Percentiles rank a stretch among this genome's conserved stretches.
These are phyloP conservation scores for Lacanobia wlatinum DNA, from an alignment of 2,888 invertebrate genomes.

Conservation along the genomic window DNA sequence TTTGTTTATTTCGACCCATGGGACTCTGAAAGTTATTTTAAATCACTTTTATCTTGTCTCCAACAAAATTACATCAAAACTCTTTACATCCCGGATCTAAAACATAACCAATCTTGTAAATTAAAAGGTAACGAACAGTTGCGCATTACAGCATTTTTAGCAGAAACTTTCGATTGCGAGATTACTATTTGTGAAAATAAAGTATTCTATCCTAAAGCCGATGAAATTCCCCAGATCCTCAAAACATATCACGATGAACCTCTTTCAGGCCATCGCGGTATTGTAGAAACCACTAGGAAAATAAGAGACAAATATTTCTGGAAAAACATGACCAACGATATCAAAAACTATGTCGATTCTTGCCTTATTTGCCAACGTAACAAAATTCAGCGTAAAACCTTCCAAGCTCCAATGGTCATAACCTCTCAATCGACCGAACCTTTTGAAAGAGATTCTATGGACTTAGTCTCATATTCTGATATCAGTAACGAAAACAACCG, in stretches of 20 bases:
- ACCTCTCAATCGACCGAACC: conserved; percentile 70
- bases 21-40: conserved; percentile 70
- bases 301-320: conserved; percentile 68
- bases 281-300: conserved; percentile 68
- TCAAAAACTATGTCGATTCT: conserved; percentile 65
- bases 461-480: conserved; percentile 72
- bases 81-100: conserved; percentile 64
- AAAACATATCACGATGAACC: conserved; percentile 68
- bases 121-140: conserved; percentile 57
- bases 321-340: conserved; percentile 70
- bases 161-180: conserved; percentile 63
- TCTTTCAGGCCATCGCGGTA: conserved; percentile 69
- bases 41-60: conserved; percentile 63
- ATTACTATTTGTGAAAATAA: conserved; percentile 67
- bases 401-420: conserved; percentile 71
- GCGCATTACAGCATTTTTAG: conserved; percentile 64
- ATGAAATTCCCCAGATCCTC: conserved; percentile 67
- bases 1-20: conserved; percentile 62
- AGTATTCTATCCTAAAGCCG: conserved; percentile 54
- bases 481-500: conserved; percentile 53
- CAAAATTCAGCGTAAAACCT: too few relatives aligned
- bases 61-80: conserved; percentile 56
- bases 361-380: conserved; percentile 67
- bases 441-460: conserved; percentile 70
- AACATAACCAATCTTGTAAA: conserved; percentile 55